Percentiles rank a stretch among this genome's conserved stretches.
Conservation (phyloP, 2,888 invertebrate species). For the Nephrotoma appendiculata region DNA sequence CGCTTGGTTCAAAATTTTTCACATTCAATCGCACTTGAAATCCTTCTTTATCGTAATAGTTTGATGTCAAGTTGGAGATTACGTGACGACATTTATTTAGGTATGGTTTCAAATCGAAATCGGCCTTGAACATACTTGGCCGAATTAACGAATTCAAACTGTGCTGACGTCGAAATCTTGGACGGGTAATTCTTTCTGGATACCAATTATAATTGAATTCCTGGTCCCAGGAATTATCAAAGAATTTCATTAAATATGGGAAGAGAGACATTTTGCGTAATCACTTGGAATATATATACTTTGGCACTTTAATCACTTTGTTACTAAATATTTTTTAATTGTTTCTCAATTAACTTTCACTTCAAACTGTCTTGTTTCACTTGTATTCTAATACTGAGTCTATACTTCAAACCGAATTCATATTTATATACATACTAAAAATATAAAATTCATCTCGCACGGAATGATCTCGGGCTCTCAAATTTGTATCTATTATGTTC, state of each 20-base stretch:
- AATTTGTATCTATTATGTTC: not conserved
- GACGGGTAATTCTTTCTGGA: not conserved
- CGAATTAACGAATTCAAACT: not conserved
- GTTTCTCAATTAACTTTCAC: not conserved
- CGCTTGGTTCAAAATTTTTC: constrained; percentile 51
- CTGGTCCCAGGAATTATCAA: not conserved
- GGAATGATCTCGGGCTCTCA: not conserved
- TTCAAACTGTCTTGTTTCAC: not conserved
- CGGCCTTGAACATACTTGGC: not conserved
- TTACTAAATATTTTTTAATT: not conserved
- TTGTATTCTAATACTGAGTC: not conserved
- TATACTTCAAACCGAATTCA: not conserved
- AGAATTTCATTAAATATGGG: not conserved
- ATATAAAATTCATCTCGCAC: not conserved
- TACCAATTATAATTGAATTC: not conserved
- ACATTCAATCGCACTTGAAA: constrained; percentile 54
- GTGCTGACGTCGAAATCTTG: not conserved
- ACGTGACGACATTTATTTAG: not conserved
- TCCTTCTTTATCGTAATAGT: constrained; percentile 38
- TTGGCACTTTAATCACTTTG: not conserved
- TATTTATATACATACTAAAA: not conserved
- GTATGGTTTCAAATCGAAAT: not conserved
- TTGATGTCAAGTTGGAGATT: not conserved
- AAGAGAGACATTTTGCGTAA: not conserved
- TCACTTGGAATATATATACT: not conserved